Evolutionary conservation across 2,888 invertebrate genomes (phyloP), one percentile per base, ranked within the genome.

Genomic region (Rhimphoctona megacephalus): DNA sequence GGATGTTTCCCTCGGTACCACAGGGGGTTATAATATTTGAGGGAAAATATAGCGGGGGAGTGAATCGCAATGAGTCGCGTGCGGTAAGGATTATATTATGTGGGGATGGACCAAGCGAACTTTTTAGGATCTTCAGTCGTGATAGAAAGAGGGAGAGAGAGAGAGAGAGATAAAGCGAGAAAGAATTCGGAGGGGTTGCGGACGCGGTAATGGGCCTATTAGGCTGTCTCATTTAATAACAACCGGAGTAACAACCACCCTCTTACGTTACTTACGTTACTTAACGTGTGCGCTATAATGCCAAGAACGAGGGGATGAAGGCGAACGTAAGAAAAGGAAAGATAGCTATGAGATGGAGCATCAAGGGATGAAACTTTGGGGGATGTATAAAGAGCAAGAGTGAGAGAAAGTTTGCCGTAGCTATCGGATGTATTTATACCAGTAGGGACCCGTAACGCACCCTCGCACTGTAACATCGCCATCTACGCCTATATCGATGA

Each of bases 171-270:
- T 17, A 54, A 30, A 77, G 49, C 9, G 11, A 54, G 39, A 22
- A 54, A 39, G 14, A 19, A 43, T n/a, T 70, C 30, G 80, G 83
- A 83, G 86, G 86, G 86, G 85, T 83, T 54, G 76, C 66, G 92
- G 91, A 91, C 90, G 81, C 81, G 90, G 92, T 94, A 94, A 94
- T 94, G 94, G 94, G 92, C 93, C 94, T 94, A 94, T 94, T 94
- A 94, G 93, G 94, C 94, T 94, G 94, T 94, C 94, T 94, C 93
- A 93, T 94, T 94, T 94, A 94, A 94, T 94, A 94, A 94, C 93
- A 93, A 93, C 93, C 93, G 91, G 91, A 93, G 92, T 92, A 92
- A 92, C 93, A 92, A 93, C 92, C 93, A 93, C 92, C 92, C 91
- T 93, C 93, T 92, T 92, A 90, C 91, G 90, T 93, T 93, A 92